Evolutionary conservation across 2,797 vertebrate genomes (phyloP), one percentile per base, ranked within the genome.

Genomic region (Dicrostonyx torquatus): DNA sequence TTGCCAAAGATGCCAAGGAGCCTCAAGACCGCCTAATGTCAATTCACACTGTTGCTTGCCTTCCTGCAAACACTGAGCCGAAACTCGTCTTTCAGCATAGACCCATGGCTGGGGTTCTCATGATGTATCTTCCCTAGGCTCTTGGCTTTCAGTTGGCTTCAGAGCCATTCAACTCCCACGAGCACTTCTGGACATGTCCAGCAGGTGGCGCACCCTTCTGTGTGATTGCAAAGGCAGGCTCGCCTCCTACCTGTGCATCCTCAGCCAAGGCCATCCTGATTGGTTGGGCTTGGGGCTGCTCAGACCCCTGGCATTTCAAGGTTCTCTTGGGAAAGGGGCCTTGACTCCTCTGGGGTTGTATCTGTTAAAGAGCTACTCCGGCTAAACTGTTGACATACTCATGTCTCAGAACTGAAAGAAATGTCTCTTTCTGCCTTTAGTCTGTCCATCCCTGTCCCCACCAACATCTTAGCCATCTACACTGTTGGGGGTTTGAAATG

Each of bases 391-490:
- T 48, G n/a, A 29, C 3, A 3, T 3, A 29, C n/a, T 17, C 4
- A 29, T 37, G 17, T 90, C 89, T 93, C 72, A 50, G 76, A 78
- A 89, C 64, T 66, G 53, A 48, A 26, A 94, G 50, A 83, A 84
- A 53, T 3, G 11, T 43, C 48, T 53, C 15, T 82, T 90, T n/a
- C 18, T 17, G 3, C 43, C 37, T 79, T 50, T 7, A 43, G 15
- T 68, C 34, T 76, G 73, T 8, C 24, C 18, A 5, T 5, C 26
- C 29, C 62, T 12, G 1, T 2, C 40, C 2, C 53, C 24, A 40
- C 62, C 4, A 24, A 15, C 34, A 14, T 14, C 37, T 43, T 79
- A 72, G 37, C 18, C n/a, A 64, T 58, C 43, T 45, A 48, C 26
- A 18, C 55, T 45, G 20, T n/a, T 34, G 14, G 18, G 9, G n/a